A percentile compares a stretch with the other conserved stretches of the same genome.
Evolutionary conservation across 2,797 vertebrate species (phyloP).

Genomic region (Delichon dasypus): DNA sequence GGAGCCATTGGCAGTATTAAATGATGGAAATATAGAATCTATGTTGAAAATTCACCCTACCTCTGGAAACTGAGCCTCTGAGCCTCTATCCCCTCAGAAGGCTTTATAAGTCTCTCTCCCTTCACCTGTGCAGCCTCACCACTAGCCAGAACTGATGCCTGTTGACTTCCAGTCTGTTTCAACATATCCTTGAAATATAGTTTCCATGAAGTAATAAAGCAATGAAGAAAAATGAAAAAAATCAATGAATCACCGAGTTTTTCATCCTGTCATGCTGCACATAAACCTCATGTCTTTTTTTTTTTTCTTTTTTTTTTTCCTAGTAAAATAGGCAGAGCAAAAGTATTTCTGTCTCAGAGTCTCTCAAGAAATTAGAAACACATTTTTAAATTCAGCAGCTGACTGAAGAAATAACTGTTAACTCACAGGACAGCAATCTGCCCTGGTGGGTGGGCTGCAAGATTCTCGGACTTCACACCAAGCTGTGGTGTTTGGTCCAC

Average conservation of each 20-base stretch:
- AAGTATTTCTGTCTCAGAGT: neutral
- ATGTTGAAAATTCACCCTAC: neutral
- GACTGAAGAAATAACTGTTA: neutral
- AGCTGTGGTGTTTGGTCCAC: neutral
- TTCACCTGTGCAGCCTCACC: neutral
- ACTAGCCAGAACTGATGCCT: neutral
- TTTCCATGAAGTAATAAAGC: neutral
- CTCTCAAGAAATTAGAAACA: neutral
- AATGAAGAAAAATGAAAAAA: neutral
- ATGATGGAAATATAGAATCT: neutral
- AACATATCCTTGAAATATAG: neutral
- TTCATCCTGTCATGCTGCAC: neutral
- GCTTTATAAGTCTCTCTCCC: neutral
- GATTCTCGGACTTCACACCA: neutral
- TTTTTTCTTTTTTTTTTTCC: neutral
- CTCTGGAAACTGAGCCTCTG: neutral
- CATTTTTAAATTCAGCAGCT: neutral
- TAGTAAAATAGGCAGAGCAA: neutral
- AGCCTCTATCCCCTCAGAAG: neutral
- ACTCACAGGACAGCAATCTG: neutral
- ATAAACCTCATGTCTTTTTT: neutral
- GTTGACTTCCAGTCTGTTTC: neutral
- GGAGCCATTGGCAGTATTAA: neutral
- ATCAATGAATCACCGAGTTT: neutral
- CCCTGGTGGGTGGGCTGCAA: neutral